Percentiles rank a stretch among this genome's conserved stretches.
These are phyloP conservation scores for Amblyornis subalaris DNA, from an alignment of 2,113 vertebrate genomes.

Conservation along the genomic window DNA sequence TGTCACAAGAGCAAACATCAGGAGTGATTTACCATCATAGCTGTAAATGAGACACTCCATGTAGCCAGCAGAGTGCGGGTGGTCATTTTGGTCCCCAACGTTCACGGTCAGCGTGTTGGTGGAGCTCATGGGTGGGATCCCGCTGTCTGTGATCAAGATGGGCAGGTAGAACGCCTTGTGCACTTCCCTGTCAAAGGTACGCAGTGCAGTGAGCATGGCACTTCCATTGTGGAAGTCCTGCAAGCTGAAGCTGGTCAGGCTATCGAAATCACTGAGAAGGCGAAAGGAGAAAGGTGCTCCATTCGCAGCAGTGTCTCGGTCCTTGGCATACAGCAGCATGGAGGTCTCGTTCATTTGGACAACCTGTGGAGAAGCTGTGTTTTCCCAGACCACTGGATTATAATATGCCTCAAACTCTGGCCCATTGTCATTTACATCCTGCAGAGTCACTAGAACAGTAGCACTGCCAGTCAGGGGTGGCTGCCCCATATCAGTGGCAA, in stretches of 20 bases:
- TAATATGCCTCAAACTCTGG: conserved; percentile 84
- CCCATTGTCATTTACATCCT: conserved; percentile 86
- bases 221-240: conserved; percentile 83
- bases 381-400: conserved; percentile 84
- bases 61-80: conserved; percentile 82
- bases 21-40: conserved; percentile 72
- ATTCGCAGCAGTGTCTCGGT: conserved; percentile 77
- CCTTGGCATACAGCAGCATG: conserved; percentile 73
- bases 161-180: conserved; percentile 80
- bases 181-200: conserved; percentile 82
- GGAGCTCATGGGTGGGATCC: conserved; percentile 82
- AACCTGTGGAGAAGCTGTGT: conserved; percentile 73
- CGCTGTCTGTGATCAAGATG: conserved; percentile 83
- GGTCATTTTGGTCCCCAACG: conserved; percentile 86
- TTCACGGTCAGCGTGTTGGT: conserved; percentile 80
- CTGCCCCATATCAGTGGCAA: conserved; percentile 78
- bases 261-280: conserved; percentile 65
- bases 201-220: conserved; percentile 75
- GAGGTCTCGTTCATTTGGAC: conserved; percentile 83
- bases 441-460: conserved; percentile 75
- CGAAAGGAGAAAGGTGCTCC: conserved; percentile 80
- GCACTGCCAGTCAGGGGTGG: conserved; percentile 79
- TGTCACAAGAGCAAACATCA: neutral
- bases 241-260: conserved; percentile 75
- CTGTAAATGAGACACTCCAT: conserved; percentile 82